Conservation (phyloP, 64 coral and sea anemone species). For the Trachythela sp. region DNA sequence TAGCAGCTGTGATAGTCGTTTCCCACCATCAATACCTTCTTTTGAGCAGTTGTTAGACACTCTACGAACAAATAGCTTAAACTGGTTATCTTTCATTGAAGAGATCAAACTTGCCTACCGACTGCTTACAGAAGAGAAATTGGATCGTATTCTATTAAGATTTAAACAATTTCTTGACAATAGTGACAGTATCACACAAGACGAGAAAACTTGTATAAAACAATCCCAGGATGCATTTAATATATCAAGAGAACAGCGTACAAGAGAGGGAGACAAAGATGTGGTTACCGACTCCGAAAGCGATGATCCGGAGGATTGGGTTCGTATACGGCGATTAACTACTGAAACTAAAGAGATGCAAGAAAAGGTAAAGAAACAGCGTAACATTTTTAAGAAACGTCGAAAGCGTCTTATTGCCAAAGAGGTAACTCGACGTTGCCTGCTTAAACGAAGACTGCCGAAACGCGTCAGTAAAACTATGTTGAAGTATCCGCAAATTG, state of each 20-base stretch:
- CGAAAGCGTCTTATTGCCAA: conserved; percentile 27
- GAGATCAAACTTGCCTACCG: conserved; percentile 25
- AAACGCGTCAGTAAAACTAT: conserved; percentile 33
- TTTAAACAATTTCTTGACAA: not conserved
- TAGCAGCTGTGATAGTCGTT: not conserved
- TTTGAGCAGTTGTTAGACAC: conserved; percentile 6
- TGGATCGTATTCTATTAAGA: too few relatives aligned
- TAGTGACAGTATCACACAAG: too few relatives aligned
- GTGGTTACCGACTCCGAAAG: not conserved
- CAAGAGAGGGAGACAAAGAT: not conserved
- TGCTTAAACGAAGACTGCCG: conserved; percentile 36
- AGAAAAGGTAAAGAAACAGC: not conserved
- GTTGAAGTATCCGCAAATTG: conserved; percentile 49
- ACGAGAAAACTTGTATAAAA: too few relatives aligned
- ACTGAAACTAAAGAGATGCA: not conserved
- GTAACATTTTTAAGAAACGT: not conserved
- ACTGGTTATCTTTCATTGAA: conserved; percentile 46
- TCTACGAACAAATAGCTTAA: not conserved
- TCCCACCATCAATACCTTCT: not conserved
- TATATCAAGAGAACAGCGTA: not conserved
- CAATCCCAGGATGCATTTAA: too few relatives aligned
- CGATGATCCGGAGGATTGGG: not conserved
- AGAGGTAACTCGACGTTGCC: not conserved
- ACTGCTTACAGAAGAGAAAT: too few relatives aligned
- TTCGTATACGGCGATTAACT: not conserved